A percentile compares a stretch with the other conserved stretches of the same genome.
phyloP scores from a whole-genome alignment of 1,140 invertebrate species.

The Harpegnathos saltator region DNA sequence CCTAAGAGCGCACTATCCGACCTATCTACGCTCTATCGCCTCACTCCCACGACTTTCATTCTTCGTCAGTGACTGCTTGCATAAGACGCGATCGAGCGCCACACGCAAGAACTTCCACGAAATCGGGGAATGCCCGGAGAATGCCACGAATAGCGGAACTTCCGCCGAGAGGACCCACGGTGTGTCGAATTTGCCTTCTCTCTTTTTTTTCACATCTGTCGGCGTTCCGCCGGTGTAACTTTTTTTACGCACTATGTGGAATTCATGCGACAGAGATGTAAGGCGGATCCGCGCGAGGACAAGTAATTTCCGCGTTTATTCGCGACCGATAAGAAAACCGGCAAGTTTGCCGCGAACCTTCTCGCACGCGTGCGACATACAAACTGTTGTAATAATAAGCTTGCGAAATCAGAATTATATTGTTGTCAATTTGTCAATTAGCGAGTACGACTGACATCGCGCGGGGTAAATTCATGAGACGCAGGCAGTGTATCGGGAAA shows the following conservation, averaged over 20 bases:
- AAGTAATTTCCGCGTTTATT: no score
- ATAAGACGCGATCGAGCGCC: conserved; percentile 47
- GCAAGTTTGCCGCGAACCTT: no score
- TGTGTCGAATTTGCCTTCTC: background rate
- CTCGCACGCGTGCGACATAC: no score
- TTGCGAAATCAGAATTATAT: no score
- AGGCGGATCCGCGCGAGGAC: background rate
- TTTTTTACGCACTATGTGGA: background rate
- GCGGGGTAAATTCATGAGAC: background rate
- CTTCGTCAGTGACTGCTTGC: conserved; percentile 44
- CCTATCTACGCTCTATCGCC: conserved; percentile 44
- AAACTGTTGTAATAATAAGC: no score
- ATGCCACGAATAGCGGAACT: conserved; percentile 21
- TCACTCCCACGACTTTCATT: conserved; percentile 69
- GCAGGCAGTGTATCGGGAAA: background rate
- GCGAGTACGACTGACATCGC: no score
- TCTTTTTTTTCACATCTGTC: no score
- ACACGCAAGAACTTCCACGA: conserved; percentile 54
- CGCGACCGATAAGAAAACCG: no score
- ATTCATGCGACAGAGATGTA: background rate
- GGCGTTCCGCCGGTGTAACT: no score
- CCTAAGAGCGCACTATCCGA: conserved; percentile 17
- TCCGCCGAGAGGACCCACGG: background rate
- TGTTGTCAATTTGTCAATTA: no score
- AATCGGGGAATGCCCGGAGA: conserved; percentile 43